phyloP scores from a whole-genome alignment of 1,140 invertebrate genomes.

The Potamilus streckersoni region DNA sequence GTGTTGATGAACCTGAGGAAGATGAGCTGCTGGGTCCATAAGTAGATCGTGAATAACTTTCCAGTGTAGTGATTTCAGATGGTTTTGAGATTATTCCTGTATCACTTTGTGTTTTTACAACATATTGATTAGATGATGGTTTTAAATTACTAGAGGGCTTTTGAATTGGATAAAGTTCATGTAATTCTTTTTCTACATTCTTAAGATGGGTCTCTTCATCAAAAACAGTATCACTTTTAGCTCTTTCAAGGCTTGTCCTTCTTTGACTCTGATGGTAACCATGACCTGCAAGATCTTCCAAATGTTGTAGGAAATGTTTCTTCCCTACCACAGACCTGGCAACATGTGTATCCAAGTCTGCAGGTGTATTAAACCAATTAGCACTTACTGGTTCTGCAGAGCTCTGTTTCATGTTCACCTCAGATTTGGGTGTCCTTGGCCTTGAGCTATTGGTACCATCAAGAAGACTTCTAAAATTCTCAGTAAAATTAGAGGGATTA shows the following conservation, averaged over 20 bases:
- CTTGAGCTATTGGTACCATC: background rate
- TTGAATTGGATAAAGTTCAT: no score
- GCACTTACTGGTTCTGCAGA: slow-evolving; percentile 28
- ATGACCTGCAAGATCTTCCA: no score
- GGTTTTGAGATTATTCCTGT: no score
- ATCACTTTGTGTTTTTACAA: no score
- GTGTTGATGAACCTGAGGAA: no score
- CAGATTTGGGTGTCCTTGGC: background rate
- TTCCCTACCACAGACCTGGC: slow-evolving; percentile 18
- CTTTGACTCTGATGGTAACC: background rate
- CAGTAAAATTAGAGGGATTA: background rate
- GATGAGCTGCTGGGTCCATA: no score
- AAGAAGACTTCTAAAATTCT: background rate
- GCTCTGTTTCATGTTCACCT: slow-evolving; percentile 1
- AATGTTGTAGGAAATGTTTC: background rate
- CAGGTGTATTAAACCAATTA: slow-evolving; percentile 43
- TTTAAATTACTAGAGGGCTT: no score
- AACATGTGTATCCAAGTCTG: slow-evolving; percentile 39
- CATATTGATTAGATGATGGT: no score
- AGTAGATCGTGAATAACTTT: no score
- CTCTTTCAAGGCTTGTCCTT: background rate
- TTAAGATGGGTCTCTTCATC: background rate
- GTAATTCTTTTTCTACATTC: no score
- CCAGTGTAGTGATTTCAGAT: no score
- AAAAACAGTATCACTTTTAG: slow-evolving; percentile 4